A percentile compares a stretch with the other conserved stretches of the same genome.
These are phyloP conservation scores for Poeciliopsis retropinna DNA, from an alignment of 2,113 vertebrate species.

Conservation along the genomic window DNA sequence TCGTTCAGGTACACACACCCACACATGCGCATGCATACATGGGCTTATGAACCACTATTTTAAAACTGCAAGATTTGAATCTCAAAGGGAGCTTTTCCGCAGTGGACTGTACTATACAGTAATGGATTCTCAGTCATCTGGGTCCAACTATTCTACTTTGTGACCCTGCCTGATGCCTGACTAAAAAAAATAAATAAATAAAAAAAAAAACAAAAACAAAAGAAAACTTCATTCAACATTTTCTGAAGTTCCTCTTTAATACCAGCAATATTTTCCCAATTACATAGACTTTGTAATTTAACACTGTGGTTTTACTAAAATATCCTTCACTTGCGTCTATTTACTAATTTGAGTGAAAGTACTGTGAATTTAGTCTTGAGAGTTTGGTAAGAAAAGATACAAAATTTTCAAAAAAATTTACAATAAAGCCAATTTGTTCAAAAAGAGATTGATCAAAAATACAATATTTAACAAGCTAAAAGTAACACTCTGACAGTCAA, in stretches of 20 bases:
- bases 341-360: constrained; percentile 13
- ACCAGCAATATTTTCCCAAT: constrained; percentile 30
- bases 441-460: background rate
- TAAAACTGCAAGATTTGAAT: constrained; percentile 67
- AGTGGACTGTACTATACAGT: constrained; percentile 56
- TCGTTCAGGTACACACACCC: background rate
- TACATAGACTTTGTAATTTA: constrained; percentile 37
- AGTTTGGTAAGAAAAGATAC: background rate
- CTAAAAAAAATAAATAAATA: constrained; percentile 49
- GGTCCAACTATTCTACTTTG: constrained; percentile 53
- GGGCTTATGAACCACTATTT: constrained; percentile 53
- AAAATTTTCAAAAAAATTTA: background rate
- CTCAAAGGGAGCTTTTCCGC: constrained; percentile 51
- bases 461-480: background rate
- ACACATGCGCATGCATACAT: constrained; percentile 14
- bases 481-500: background rate
- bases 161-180: constrained; percentile 61
- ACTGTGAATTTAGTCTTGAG: background rate
- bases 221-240: constrained; percentile 69
- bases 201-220: constrained; percentile 56
- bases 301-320: constrained; percentile 7
- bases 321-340: constrained; percentile 5
- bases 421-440: background rate
- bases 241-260: constrained; percentile 45
- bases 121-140: constrained; percentile 59